phyloP scores from a whole-genome alignment of 1,140 invertebrate species.

The Megalopta genalis region DNA sequence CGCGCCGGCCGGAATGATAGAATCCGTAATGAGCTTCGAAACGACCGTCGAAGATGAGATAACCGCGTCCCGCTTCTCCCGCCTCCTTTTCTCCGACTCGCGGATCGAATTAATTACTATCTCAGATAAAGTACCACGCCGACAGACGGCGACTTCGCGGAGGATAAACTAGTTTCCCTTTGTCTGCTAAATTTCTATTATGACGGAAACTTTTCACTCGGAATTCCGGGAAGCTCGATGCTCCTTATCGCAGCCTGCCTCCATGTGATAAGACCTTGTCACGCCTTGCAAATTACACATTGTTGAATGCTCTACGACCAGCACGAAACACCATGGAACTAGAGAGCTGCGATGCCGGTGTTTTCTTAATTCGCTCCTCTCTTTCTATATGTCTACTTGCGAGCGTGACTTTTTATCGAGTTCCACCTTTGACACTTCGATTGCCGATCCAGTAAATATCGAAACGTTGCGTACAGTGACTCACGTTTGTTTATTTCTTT shows the following conservation, averaged over 20 bases:
- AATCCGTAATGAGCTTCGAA: conserved; percentile 6
- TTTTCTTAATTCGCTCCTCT: too few species aligned
- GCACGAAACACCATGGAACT: background rate
- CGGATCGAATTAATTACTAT: conserved; percentile 46
- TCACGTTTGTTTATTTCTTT: too few species aligned
- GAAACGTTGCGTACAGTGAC: too few species aligned
- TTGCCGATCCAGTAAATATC: too few species aligned
- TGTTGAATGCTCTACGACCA: background rate
- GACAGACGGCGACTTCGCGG: conserved; percentile 6
- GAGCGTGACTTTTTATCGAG: too few species aligned
- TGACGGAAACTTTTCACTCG: conserved; percentile 13
- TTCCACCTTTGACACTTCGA: too few species aligned
- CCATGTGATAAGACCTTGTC: conserved; percentile 46
- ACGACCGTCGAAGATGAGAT: conserved; percentile 20
- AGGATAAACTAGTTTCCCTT: conserved; percentile 42
- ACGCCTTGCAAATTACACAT: background rate
- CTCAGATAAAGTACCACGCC: background rate
- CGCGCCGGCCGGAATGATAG: conserved; percentile 33
- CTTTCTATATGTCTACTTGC: too few species aligned
- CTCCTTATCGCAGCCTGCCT: conserved; percentile 52
- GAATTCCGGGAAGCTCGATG: conserved; percentile 48
- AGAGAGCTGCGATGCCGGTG: too few species aligned
- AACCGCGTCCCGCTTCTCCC: background rate
- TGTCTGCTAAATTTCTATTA: conserved; percentile 45
- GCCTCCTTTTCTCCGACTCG: background rate